Percentiles rank a stretch among this genome's conserved stretches.
Conservation (phyloP, 2,113 vertebrate species). For the rat (Rattus norvegicus) region DNA sequence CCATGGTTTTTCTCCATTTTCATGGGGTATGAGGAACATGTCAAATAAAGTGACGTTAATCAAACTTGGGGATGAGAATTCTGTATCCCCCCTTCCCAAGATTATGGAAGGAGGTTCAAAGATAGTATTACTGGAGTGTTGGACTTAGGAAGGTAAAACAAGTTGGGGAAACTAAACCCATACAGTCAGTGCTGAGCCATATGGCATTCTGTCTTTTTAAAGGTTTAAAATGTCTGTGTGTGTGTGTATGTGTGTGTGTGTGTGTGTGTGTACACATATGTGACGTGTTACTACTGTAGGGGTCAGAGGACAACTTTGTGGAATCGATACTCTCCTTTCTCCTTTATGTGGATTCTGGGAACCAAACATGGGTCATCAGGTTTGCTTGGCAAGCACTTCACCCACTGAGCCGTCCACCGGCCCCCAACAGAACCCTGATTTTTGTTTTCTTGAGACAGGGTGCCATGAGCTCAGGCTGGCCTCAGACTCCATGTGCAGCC, state of each 20-base stretch:
- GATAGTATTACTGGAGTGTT: not conserved
- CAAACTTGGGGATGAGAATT: conserved; percentile 22
- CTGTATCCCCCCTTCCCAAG: not conserved
- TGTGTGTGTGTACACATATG: not conserved
- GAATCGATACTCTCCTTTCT: not conserved
- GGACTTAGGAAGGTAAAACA: not conserved
- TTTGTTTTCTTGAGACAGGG: not conserved
- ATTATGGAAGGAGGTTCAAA: not conserved
- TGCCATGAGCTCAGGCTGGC: not conserved
- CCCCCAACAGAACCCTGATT: not conserved
- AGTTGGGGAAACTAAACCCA: not conserved
- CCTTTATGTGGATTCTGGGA: not conserved
- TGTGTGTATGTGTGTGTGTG: not conserved
- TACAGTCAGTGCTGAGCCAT: not conserved
- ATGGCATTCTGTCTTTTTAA: conserved; percentile 4
- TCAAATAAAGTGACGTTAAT: conserved; percentile 9
- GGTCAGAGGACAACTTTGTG: not conserved
- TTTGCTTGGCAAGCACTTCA: not conserved
- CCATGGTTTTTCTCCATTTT: conserved; percentile 36
- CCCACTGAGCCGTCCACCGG: not conserved
- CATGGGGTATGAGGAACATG: not conserved
- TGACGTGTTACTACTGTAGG: not conserved
- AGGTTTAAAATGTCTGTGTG: not conserved
- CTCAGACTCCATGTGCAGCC: not conserved
- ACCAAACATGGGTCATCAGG: not conserved